A percentile compares a stretch with the other conserved stretches of the same genome.
Evolutionary conservation across 1,140 invertebrate genomes (phyloP).

Genomic region (Calycopis cecrops): DNA sequence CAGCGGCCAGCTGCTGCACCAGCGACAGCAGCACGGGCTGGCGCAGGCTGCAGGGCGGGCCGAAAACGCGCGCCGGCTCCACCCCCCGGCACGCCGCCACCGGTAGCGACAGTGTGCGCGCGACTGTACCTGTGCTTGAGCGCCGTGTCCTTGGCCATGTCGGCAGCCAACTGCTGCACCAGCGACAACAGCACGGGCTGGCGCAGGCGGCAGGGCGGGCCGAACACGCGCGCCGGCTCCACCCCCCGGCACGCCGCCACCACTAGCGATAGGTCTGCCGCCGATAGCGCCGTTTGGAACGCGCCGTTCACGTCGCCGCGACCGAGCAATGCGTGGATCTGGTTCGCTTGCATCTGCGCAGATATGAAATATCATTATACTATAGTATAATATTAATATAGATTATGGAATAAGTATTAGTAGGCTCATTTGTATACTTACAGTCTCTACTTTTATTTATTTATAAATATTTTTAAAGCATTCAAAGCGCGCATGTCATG

Average conservation of each 20-base stretch:
- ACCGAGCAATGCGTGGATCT: slow-evolving; percentile 83
- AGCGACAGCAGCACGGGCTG: slow-evolving; percentile 93
- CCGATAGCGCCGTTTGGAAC: slow-evolving; percentile 92
- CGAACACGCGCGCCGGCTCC: slow-evolving; percentile 86
- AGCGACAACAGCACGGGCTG: slow-evolving; percentile 93
- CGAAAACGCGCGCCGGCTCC: slow-evolving; percentile 86
- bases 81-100: slow-evolving; percentile 89
- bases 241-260: slow-evolving; percentile 89
- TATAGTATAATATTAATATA: too few species aligned
- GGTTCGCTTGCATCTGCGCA: slow-evolving; percentile 76
- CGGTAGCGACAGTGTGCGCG: slow-evolving; percentile 79
- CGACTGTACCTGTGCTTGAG: slow-evolving; percentile 87
- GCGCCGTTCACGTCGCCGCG: slow-evolving; percentile 88
- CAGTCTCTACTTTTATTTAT: too few species aligned
- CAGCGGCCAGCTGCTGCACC: slow-evolving; percentile 93
- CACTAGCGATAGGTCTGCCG: slow-evolving; percentile 89
- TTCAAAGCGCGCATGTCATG: too few species aligned
- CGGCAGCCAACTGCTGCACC: slow-evolving; percentile 93
- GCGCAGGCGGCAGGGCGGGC: slow-evolving; percentile 81
- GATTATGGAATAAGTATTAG: too few species aligned
- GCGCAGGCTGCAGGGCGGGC: slow-evolving; percentile 81
- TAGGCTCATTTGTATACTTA: too few species aligned
- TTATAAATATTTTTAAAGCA: too few species aligned
- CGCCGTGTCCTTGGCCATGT: slow-evolving; percentile 89
- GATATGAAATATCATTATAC: too few species aligned